Evolutionary conservation across 2,888 invertebrate species (phyloP), one percentile per base, ranked within the genome.

Genomic region (Eumacrocentrus americanus): DNA sequence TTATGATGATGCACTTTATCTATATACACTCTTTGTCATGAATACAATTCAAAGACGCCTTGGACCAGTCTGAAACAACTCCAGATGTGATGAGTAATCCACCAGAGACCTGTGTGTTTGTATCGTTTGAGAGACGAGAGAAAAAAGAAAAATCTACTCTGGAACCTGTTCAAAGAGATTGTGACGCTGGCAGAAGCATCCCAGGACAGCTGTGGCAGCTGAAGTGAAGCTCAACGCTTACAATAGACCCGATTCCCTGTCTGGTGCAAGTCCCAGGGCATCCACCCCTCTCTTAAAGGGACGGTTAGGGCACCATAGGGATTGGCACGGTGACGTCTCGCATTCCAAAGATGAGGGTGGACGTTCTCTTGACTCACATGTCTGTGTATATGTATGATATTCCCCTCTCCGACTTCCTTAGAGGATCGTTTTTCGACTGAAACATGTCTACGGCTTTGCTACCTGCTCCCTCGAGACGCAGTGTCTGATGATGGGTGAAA

Each of bases 261-360:
- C 55, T 34, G 42, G 25, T 58, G 66, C 65, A 66, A 64, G 63
- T 65, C 44, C 47, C 48, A 55, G 60, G 57, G 58, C 61, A 57
- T 37, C 40, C 14, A 35, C 14, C 38, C 46, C 38, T 38, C 48
- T 50, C 48, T 57, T 51, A 58, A 62, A 47, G 55, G 37, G 55
- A 64, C 44, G 54, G 38, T 48, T 23, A 29, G 50, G 22, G 50
- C 14, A 22, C 37, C 29, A 6, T 4, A 29, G 29, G 48, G 40
- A 51, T 67, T 51, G 60, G 64, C 65, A 64, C 58, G 67, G 67
- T 70, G 72, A 67, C 70, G 69, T 61, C 68, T 70, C 63, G 68
- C 70, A 71, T 74, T 72, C 74, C 74, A 68, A 58, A 53, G 64
- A 66, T 66, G 73, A 67, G 72, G 70, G 68, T 66, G 72, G 62